phyloP scores from a whole-genome alignment of 2,888 invertebrate genomes.

The Tetheella fluctuosa region DNA sequence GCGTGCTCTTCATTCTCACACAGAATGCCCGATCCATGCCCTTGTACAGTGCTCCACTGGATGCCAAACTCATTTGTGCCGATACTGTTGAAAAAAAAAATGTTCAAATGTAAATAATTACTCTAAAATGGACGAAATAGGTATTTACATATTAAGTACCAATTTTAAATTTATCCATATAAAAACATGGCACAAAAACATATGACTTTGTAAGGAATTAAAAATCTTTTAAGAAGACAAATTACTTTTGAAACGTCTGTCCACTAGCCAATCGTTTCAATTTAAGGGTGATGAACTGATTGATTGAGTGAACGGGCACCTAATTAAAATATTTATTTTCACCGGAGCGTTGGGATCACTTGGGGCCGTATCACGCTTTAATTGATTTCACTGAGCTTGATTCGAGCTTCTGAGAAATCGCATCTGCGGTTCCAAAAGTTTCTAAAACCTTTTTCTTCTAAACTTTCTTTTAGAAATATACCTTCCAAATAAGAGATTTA shows the following conservation, averaged over 20 bases:
- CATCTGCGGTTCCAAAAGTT: constrained; percentile 59
- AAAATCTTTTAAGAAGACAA: constrained; percentile 13
- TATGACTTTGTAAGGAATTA: background rate
- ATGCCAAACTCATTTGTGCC: constrained; percentile 91
- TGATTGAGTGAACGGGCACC: constrained; percentile 62
- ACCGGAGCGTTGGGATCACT: constrained; percentile 50
- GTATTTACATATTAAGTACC: too few species aligned
- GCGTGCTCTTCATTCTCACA: constrained; percentile 98
- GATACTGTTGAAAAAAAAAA: constrained; percentile 86
- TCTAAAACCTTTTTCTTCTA: constrained; percentile 19
- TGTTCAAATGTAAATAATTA: constrained; percentile 12
- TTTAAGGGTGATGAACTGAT: constrained; percentile 52
- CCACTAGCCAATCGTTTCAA: constrained; percentile 45
- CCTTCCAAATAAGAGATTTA: background rate
- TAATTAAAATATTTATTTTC: constrained; percentile 69
- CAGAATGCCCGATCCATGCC: constrained; percentile 97
- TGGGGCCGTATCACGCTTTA: constrained; percentile 65
- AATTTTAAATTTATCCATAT: too few species aligned
- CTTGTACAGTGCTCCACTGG: constrained; percentile 88
- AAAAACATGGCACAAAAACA: background rate
- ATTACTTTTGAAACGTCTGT: constrained; percentile 41
- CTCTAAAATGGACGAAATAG: too few species aligned
- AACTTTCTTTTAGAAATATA: constrained; percentile 1
- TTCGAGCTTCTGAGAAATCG: constrained; percentile 51
- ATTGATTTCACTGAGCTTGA: constrained; percentile 72